Base-by-base conservation (phyloP, 2,113 vertebrate species). In the rat (Rattus norvegicus) region DNA sequence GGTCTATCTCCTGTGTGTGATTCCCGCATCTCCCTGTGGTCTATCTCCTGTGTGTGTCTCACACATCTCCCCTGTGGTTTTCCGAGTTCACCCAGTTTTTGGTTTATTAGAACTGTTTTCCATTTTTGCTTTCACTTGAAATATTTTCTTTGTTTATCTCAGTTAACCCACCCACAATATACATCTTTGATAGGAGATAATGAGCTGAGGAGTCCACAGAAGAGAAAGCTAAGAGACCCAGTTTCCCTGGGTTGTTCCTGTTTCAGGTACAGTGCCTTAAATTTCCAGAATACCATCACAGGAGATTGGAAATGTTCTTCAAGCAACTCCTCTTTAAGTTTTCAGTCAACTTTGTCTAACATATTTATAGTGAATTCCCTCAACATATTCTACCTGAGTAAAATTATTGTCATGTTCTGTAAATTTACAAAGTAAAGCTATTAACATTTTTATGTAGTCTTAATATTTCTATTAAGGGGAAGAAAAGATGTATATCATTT, bases 81-180 rank as follows among this genome's bases (percentile, higher is more conserved):
- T 43, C 49, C 47, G 54, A 90, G 24, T 70, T 79, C 63, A n/a
- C 70, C 39, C 26, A 43, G 73, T 90, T 91, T 96, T 95, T 95
- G 65, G 1, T 92, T 20, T 36, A 67, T 83, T 83, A 91, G 88
- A 92, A 92, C 12, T 54, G 14, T 86, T 93, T 83, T 22, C 59
- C 20, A 81, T 20, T 79, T 95, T 88, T 20, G 59, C 91, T 92
- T 73, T 86, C 28, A 1, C 61, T 94, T 88, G 77, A 75, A 85
- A 83, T 91, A 84, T 91, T 52, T 87, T 93, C 87, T 52, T 47
- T 80, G 73, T 94, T 94, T 69, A 85, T 93, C 73, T 95, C 22
- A 63, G 95, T 43, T 87, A 88, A 91, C 49, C 65, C 80, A 92
- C 56, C 30, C 20, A 90, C 90, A 92, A 89, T 36, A 54, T 39